A percentile compares a stretch with the other conserved stretches of the same genome.
Conservation (phyloP, 2,888 invertebrate genomes). For the Melitaea athalia region DNA sequence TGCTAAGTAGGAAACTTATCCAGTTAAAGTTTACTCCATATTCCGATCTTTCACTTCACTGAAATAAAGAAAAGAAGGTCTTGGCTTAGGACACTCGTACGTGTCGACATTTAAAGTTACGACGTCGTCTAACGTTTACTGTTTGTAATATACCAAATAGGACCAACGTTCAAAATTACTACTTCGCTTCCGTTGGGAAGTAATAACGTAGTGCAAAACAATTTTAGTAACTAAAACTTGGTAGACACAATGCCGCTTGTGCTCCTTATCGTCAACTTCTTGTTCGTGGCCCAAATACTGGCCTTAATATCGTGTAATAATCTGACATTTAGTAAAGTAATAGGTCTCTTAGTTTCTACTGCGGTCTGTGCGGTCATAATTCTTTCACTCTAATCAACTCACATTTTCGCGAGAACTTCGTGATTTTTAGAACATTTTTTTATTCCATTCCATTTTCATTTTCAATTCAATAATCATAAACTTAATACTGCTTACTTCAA, state of each 20-base stretch:
- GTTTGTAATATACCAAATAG: slow-evolving; percentile 14
- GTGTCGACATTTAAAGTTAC: slow-evolving; percentile 21
- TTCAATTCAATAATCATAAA: not conserved
- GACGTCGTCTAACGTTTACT: slow-evolving; percentile 5
- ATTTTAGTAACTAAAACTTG: slow-evolving; percentile 10
- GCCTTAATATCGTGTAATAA: slow-evolving; percentile 36
- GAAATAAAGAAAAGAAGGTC: slow-evolving; percentile 14
- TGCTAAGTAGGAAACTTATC: slow-evolving; percentile 58
- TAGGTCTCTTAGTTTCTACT: slow-evolving; percentile 31
- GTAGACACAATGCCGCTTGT: slow-evolving; percentile 8
- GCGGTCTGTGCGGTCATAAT: slow-evolving; percentile 11
- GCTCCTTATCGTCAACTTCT: slow-evolving; percentile 49
- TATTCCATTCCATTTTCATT: not conserved
- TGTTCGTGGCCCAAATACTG: slow-evolving; percentile 49
- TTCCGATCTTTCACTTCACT: slow-evolving; percentile 41
- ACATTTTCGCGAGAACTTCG: slow-evolving; percentile 30
- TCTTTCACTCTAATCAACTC: slow-evolving; percentile 32
- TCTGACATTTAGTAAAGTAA: slow-evolving; percentile 32
- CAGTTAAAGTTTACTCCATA: slow-evolving; percentile 60
- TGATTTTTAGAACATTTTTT: not conserved
- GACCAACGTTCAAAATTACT: slow-evolving; percentile 13
- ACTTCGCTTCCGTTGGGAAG: not conserved
- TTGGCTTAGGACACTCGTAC: slow-evolving; percentile 6
- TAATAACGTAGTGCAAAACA: slow-evolving; percentile 9
- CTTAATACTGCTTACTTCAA: not conserved